Base-by-base conservation (phyloP, 2,888 invertebrate genomes). In the Teleiodes luculella region DNA sequence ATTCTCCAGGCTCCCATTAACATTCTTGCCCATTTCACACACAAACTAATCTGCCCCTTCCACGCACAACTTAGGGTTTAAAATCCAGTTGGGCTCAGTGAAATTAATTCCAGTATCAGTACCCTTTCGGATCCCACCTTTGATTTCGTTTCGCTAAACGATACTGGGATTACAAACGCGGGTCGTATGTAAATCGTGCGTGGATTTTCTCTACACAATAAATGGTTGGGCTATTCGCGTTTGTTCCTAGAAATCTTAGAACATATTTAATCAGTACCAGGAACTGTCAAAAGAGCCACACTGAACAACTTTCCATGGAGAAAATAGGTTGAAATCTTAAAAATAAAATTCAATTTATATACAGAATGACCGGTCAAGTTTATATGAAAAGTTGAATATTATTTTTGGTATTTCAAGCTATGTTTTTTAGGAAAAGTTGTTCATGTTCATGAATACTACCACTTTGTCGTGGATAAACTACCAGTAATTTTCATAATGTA, bases 101-200 rank as follows among this genome's bases (percentile, higher is more conserved):
- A 48, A 56, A 56, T 56, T 56, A 56, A 56, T 56, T 57, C 56
- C 47, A 43, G 36, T 33, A 13, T 14, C 24, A 14, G 43, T 50
- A 51, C 33, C 52, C 47, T 47, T 53, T 35, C 33, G 14, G 36
- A 57, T 53, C 56, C 53, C 51, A 57, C 53, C 50, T 57, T 50
- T 57, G 56, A 54, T 57, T 57, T 56, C 51, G 56, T 57, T 57
- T 51, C 51, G 51, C 56, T 57, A 57, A 57, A 54, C 54, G 56
- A 57, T 41, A 43, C 47, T 5, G 48, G 55, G 56, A 58, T 58
- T 58, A 58, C 58, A 50, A 51, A 51, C 54, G 54, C 54, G 39
- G 52, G 24, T 57, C 55, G 55, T 58, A 59, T 59, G 59, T 57
- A 59, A 59, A 59, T 59, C 59, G 59, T 55, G 57, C 57, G 57